These are phyloP conservation scores for Podotricha telesiphe DNA, from an alignment of 2,888 invertebrate species.

Conservation along the genomic window DNA sequence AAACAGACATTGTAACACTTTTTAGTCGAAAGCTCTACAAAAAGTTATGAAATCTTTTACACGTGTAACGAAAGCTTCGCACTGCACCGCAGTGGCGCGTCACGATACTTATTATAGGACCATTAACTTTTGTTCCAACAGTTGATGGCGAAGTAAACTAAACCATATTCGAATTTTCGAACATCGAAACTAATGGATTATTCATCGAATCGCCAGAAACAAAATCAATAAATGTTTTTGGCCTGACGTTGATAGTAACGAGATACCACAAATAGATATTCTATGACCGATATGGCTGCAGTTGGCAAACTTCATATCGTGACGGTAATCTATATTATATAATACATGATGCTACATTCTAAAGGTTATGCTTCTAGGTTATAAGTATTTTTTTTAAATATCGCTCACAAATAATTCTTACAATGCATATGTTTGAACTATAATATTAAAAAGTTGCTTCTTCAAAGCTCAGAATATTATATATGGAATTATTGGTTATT, in stretches of 20 bases:
- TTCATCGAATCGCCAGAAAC: slow-evolving; percentile 47
- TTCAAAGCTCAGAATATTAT: too few species aligned
- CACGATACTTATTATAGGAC: slow-evolving; percentile 21
- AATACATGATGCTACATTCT: background rate
- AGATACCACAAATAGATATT: slow-evolving; percentile 37
- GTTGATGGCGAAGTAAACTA: slow-evolving; percentile 30
- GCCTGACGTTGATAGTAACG: slow-evolving; percentile 42
- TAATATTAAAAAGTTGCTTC: too few species aligned
- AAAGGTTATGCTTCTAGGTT: background rate
- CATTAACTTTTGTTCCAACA: slow-evolving; percentile 36
- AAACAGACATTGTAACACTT: slow-evolving; percentile 6
- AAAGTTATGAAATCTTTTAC: slow-evolving; percentile 15
- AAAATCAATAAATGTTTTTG: slow-evolving; percentile 52
- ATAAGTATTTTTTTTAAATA: background rate
- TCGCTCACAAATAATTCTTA: too few species aligned
- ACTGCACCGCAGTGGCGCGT: background rate
- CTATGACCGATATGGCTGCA: slow-evolving; percentile 29
- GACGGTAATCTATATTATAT: slow-evolving; percentile 25
- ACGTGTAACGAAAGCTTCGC: slow-evolving; percentile 18
- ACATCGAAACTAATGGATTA: slow-evolving; percentile 47
- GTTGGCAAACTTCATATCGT: slow-evolving; percentile 27
- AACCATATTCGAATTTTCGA: slow-evolving; percentile 45
- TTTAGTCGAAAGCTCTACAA: background rate
- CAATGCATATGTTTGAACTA: too few species aligned
- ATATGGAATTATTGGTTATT: too few species aligned